Evolutionary conservation across 2,113 vertebrate genomes (phyloP).

Genomic region (Strix aluco): DNA sequence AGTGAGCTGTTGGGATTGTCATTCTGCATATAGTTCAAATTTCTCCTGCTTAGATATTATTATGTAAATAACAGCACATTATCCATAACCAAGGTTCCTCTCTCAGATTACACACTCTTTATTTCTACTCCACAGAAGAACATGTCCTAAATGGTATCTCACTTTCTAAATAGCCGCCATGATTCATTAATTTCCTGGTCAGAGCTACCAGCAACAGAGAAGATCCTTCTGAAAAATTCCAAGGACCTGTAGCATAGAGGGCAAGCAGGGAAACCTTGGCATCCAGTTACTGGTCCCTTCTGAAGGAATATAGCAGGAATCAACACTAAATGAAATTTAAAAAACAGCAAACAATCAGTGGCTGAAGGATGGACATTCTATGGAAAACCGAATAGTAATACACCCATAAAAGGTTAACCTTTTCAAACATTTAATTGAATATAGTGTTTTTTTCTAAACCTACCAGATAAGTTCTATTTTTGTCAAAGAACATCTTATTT

Average conservation of each 20-base stretch:
- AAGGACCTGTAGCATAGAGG: neutral
- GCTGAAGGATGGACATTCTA: neutral
- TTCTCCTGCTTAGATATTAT: neutral
- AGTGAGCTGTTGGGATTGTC: neutral
- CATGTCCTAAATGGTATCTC: neutral
- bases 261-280: neutral
- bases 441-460: neutral
- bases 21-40: neutral
- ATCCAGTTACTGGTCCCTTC: neutral
- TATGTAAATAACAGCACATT: neutral
- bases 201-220: neutral
- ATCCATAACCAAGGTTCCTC: neutral
- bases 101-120: neutral
- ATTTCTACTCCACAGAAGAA: neutral
- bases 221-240: neutral
- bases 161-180: neutral
- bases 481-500: neutral
- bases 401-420: neutral
- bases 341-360: neutral
- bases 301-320: neutral
- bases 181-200: neutral
- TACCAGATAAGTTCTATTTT: neutral
- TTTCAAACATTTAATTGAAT: neutral
- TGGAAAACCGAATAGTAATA: neutral
- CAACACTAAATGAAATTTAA: neutral